A percentile compares a stretch with the other conserved stretches of the same genome.
phyloP scores from a whole-genome alignment of 2,888 invertebrate species.

The Stenodema calcarata region DNA sequence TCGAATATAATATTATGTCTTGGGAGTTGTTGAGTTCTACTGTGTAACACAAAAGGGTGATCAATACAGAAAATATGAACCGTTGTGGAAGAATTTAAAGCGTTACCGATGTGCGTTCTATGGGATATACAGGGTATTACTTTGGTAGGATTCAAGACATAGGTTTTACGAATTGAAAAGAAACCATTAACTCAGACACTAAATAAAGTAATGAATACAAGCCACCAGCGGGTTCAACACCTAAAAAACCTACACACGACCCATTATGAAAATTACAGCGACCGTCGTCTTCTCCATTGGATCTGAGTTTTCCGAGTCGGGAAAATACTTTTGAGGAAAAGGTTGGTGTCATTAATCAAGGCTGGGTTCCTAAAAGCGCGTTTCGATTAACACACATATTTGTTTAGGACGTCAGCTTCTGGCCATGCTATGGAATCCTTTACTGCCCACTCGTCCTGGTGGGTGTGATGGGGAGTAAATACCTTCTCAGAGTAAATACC shows the following conservation, averaged over 20 bases:
- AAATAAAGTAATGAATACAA: background rate
- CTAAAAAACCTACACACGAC: slow-evolving; percentile 29
- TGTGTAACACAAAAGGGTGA: too few relatives aligned
- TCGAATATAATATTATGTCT: too few relatives aligned
- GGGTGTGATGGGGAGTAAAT: background rate
- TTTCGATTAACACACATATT: slow-evolving; percentile 46
- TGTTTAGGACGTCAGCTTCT: slow-evolving; percentile 29
- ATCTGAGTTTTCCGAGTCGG: background rate
- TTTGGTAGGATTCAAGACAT: too few relatives aligned
- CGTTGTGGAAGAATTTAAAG: too few relatives aligned
- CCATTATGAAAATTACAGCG: slow-evolving; percentile 40
- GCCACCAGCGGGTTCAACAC: background rate
- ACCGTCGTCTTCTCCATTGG: slow-evolving; percentile 7
- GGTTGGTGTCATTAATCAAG: slow-evolving; percentile 36
- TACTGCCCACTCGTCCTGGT: background rate
- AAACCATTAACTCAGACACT: background rate
- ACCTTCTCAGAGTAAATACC: slow-evolving; percentile 18
- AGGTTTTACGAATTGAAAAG: background rate
- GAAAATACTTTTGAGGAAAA: background rate
- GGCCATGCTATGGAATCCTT: background rate
- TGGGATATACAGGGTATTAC: too few relatives aligned
- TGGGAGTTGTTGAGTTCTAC: too few relatives aligned
- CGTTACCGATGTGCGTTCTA: too few relatives aligned
- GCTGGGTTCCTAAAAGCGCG: slow-evolving; percentile 34
- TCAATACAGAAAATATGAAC: too few relatives aligned